Evolutionary conservation across 2,797 vertebrate genomes (phyloP).

Genomic region (Cyclura pinguis): DNA sequence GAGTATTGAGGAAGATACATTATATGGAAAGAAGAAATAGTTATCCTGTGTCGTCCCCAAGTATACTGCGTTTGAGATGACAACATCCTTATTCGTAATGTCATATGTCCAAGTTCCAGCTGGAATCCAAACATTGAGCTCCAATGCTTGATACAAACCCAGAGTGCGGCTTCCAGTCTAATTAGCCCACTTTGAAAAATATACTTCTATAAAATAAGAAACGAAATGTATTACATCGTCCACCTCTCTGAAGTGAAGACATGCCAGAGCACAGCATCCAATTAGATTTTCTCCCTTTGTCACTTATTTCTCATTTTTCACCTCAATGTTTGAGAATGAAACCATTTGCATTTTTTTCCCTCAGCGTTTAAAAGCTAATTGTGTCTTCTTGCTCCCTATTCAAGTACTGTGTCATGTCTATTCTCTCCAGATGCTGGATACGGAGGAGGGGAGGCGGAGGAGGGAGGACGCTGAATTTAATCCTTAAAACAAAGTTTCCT

Average conservation of each 20-base stretch:
- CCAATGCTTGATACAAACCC: neutral
- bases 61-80: no score
- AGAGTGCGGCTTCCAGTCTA: neutral
- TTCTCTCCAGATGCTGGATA: conserved; percentile 51
- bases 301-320: conserved; percentile 1
- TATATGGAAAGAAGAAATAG: no score
- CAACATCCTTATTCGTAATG: no score
- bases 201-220: neutral
- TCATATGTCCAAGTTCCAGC: neutral
- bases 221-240: neutral
- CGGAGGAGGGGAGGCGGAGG: neutral
- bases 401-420: conserved; percentile 59
- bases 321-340: conserved; percentile 33
- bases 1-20: no score
- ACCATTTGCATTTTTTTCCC: conserved; percentile 57
- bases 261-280: neutral
- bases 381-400: conserved; percentile 60
- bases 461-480: conserved; percentile 52
- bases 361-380: conserved; percentile 68
- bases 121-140: neutral
- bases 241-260: neutral
- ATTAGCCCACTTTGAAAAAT: neutral
- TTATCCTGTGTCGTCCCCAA: no score
- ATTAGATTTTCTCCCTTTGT: conserved; percentile 5
- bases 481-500: conserved; percentile 71